phyloP scores from a whole-genome alignment of 2,888 invertebrate genomes.

The Acanthosepion pharaonis region DNA sequence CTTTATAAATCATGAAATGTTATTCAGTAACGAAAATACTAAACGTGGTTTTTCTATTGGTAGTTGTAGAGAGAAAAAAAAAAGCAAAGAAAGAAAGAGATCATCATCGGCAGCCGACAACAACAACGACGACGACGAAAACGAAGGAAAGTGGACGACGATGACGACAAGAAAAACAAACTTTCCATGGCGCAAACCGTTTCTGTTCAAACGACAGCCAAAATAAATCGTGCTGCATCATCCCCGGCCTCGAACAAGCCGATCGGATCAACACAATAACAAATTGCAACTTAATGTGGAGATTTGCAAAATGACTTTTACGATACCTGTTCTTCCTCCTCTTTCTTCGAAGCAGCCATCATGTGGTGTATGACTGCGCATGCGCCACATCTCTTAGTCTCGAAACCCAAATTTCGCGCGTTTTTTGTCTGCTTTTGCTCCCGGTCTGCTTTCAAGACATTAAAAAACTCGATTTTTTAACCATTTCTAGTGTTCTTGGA shows the following conservation, averaged over 20 bases:
- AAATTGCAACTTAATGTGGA: constrained; percentile 24
- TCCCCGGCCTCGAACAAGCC: neutral
- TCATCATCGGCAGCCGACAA: neutral
- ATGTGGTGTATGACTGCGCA: constrained; percentile 37
- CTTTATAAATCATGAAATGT: neutral
- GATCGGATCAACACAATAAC: neutral
- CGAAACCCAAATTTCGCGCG: constrained; percentile 46
- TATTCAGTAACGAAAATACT: neutral
- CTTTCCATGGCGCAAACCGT: neutral
- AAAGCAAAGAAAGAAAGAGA: neutral
- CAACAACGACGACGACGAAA: neutral
- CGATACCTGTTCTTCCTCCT: constrained; percentile 43
- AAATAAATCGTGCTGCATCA: neutral
- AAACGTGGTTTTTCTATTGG: neutral
- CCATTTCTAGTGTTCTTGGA: neutral
- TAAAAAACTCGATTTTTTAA: neutral
- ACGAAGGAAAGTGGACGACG: neutral
- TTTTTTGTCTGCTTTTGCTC: neutral
- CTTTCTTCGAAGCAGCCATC: constrained; percentile 46
- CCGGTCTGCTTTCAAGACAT: neutral
- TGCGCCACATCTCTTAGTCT: constrained; percentile 35
- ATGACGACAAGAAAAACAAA: neutral
- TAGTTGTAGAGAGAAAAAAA: neutral
- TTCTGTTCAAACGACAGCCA: neutral
- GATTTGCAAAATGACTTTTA: constrained; percentile 42